Evolutionary conservation across 2,113 vertebrate genomes (phyloP), one percentile per base, ranked within the genome.

Genomic region (Embiotoca jacksoni): DNA sequence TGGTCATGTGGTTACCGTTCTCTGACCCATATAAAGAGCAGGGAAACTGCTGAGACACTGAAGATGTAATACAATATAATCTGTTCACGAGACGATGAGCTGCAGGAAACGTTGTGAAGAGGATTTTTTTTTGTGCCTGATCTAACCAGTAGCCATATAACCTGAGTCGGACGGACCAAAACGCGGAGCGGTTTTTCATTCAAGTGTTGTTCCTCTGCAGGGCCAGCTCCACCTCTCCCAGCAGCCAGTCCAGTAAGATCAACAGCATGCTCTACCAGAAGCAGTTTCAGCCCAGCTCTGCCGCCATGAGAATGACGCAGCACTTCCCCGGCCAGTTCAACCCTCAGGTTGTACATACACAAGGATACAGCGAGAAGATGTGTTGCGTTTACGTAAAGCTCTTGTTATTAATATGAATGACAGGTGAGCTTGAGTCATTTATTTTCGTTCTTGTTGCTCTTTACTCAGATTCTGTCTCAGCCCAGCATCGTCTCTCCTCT

Each of bases 221-320:
- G 94, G 97, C 96, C 52, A 97, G 96, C 91, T 99, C 98, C 83
- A 97, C 97, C n/a, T 99, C 98, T 91, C 98, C 98, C 7, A 98
- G 96, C 89, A 98, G 95, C 93, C 98, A 99, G 92, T 96, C 97
- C 88, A 97, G 96, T 93, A 99, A 99, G 93, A 97, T 99, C 93
- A 99, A 97, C 95, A 98, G 96, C 93, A 95, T 99, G 92, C 93
- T 99, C 36, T 99, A 99, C 95, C 98, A 98, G 95, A 99, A 99
- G 94, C 98, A 97, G 90, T 99, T 98, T 87, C 97, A 96, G 89
- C 95, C 96, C 72, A 95, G 95, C 80, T 94, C 97, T 2, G 93
- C 95, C 15, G 91, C 89, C 69, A 96, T 99, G 91, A 95, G 98
- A 68, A 96, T 99, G 95, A 88, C 97, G 0, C 98, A 96, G 50